These are phyloP conservation scores for Catamblyrhynchus diadema DNA, from an alignment of 2,797 vertebrate species.

Conservation along the genomic window DNA sequence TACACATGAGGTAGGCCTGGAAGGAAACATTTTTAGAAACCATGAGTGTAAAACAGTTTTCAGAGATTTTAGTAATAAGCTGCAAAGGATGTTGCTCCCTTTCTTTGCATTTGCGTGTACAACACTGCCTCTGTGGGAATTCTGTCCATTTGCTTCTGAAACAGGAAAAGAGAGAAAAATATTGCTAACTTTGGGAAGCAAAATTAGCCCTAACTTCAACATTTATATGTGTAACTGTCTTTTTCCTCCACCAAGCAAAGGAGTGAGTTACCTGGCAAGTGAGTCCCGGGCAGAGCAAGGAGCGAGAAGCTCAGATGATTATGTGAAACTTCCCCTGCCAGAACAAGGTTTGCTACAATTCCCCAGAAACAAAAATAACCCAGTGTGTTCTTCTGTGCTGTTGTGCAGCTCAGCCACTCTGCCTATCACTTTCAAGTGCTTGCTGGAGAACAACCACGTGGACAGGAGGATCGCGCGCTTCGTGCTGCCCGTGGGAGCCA, in stretches of 20 bases:
- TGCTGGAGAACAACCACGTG: slow-evolving; percentile 97
- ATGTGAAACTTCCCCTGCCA: not conserved
- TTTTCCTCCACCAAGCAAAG: not conserved
- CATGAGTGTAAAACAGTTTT: not conserved
- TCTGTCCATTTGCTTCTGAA: not conserved
- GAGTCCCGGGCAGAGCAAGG: rapidly evolving
- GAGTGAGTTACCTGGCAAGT: not conserved
- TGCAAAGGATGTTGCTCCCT: not conserved
- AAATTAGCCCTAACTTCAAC: not conserved
- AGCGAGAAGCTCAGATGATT: not conserved
- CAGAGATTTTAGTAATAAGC: not conserved
- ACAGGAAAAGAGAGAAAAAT: not conserved
- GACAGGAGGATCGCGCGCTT: slow-evolving; percentile 95
- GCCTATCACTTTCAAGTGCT: slow-evolving; percentile 99
- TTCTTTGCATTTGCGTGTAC: not conserved
- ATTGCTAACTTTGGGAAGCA: not conserved
- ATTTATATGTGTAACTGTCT: not conserved
- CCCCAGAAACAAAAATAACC: not conserved
- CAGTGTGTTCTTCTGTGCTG: not conserved
- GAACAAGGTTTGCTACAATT: not conserved
- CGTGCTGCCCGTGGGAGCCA: slow-evolving; percentile 94
- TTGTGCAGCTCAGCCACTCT: slow-evolving; percentile 90
- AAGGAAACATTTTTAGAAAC: not conserved
- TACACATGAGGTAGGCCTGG: not conserved
- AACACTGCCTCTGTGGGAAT: not conserved